Evolutionary conservation across 2,797 vertebrate genomes (phyloP), one percentile per base, ranked within the genome.

Genomic region (Cyclura pinguis): DNA sequence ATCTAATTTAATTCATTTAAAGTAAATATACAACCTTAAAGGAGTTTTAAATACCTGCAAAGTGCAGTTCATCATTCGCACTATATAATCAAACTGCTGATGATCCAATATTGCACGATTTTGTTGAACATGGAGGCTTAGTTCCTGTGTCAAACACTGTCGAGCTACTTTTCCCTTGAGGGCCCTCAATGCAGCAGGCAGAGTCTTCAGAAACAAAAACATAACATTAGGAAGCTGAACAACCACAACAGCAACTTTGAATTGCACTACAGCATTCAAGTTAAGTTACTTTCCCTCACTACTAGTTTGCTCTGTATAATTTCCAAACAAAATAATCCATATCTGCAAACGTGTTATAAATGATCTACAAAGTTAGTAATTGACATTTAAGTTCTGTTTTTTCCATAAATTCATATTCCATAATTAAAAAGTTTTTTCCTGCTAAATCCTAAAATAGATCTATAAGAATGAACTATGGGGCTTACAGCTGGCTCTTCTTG

Each of bases 21-120:
- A 38, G 74, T 3, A 13, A 32, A 32, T 10, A 69, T 69, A 27
- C 32, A 50, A 78, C 24, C 24, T 50, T 27, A 27, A 29, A 50
- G 9, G 3, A 50, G 47, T 78, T 80, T n/a, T 2, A 88, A 81
- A 92, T 98, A 99, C 99, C 99, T 99, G 99, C 64, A 99, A 97
- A 86, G 99, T 98, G 93, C 99, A 99, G 96, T 99, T 99, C 98
- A 99, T 99, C 99, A 99, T 99, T 84, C 99, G 98, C 92, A 99
- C 97, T 50, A 98, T 96, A 94, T 99, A 98, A 96, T 99, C 99
- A 84, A 99, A 99, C 97, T 99, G 99, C 64, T 99, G 98, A 94
- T 99, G 99, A 96, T 99, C 99, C 96, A 99, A 94, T 90, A 99
- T 98, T 64, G 98, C 98, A 0, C 99, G 98, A 94, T 99, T 99